A percentile compares a stretch with the other conserved stretches of the same genome.
Evolutionary conservation across 2,113 vertebrate genomes (phyloP).

Genomic region (Triplophysa rosa): DNA sequence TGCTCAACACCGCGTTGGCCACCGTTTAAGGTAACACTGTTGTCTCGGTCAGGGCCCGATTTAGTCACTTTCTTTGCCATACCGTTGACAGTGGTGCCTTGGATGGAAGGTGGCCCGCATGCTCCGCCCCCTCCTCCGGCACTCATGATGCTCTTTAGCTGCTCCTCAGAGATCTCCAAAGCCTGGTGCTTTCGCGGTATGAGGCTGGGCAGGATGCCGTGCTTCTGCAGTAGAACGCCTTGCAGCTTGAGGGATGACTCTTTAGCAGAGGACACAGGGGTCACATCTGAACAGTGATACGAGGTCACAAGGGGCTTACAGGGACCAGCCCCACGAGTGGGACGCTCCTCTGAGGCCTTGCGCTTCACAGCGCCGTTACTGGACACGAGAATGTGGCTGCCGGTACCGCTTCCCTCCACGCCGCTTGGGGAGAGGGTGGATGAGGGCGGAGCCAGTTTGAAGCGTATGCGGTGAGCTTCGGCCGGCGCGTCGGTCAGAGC

Average conservation of each 20-base stretch:
- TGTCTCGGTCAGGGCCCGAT: constrained; percentile 70
- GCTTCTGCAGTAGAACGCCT: constrained; percentile 83
- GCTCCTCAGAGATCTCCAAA: constrained; percentile 83
- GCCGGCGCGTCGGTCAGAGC: constrained; percentile 99
- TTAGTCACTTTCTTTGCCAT: constrained; percentile 85
- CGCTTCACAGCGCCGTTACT: constrained; percentile 82
- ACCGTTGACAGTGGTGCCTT: constrained; percentile 81
- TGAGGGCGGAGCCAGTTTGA: constrained; percentile 95
- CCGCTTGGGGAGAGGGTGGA: constrained; percentile 85
- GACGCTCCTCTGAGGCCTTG: constrained; percentile 68
- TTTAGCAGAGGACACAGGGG: constrained; percentile 76
- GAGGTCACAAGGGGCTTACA: constrained; percentile 80
- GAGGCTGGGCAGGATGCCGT: constrained; percentile 78
- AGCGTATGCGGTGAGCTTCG: constrained; percentile 99
- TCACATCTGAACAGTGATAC: constrained; percentile 85
- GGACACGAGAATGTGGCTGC: constrained; percentile 80
- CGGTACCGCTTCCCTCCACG: constrained; percentile 84
- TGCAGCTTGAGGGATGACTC: constrained; percentile 81
- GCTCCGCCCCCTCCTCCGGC: constrained; percentile 60
- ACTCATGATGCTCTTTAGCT: constrained; percentile 82
- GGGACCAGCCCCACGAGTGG: constrained; percentile 59
- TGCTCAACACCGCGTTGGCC: constrained; percentile 55
- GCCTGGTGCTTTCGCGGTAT: constrained; percentile 77
- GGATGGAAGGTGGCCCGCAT: constrained; percentile 67
- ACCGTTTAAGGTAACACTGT: constrained; percentile 65